These are phyloP conservation scores for Uropetala carovei DNA, from an alignment of 2,888 invertebrate genomes.

Conservation along the genomic window DNA sequence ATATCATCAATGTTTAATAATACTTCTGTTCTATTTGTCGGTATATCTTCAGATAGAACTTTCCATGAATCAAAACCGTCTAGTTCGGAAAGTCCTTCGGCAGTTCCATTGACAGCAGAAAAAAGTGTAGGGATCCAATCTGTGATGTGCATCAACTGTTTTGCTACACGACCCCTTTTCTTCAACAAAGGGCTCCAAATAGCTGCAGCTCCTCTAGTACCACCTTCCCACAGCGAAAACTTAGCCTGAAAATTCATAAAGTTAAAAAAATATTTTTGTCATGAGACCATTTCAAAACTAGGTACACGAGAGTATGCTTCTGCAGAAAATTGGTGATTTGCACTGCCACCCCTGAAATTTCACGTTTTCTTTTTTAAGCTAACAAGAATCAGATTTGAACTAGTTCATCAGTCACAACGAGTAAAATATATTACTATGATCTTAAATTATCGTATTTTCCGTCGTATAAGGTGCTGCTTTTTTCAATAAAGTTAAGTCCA, in stretches of 20 bases:
- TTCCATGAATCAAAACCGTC: slow-evolving; percentile 90
- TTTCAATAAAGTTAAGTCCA: no score
- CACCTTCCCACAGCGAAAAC: slow-evolving; percentile 77
- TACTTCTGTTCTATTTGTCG: slow-evolving; percentile 81
- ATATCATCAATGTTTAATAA: slow-evolving; percentile 93
- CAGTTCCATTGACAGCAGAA: slow-evolving; percentile 82
- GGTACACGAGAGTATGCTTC: no score
- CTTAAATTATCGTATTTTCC: no score
- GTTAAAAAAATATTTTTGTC: no score
- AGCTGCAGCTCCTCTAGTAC: slow-evolving; percentile 69
- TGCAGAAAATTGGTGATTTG: no score
- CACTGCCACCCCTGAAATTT: no score
- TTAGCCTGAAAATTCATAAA: slow-evolving; percentile 73
- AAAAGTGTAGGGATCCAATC: slow-evolving; percentile 95
- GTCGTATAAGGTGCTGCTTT: no score
- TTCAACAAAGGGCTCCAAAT: slow-evolving; percentile 86
- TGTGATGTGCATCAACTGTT: slow-evolving; percentile 86
- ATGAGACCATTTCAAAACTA: no score
- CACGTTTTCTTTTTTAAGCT: no score
- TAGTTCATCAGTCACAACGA: no score
- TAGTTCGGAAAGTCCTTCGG: slow-evolving; percentile 70
- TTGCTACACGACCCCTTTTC: slow-evolving; percentile 80
- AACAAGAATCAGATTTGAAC: no score
- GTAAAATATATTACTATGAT: no score
- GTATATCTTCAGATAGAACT: slow-evolving; percentile 79